These are phyloP conservation scores for Neomonachus schauinslandi DNA, from an alignment of 2,113 vertebrate species.

Conservation along the genomic window DNA sequence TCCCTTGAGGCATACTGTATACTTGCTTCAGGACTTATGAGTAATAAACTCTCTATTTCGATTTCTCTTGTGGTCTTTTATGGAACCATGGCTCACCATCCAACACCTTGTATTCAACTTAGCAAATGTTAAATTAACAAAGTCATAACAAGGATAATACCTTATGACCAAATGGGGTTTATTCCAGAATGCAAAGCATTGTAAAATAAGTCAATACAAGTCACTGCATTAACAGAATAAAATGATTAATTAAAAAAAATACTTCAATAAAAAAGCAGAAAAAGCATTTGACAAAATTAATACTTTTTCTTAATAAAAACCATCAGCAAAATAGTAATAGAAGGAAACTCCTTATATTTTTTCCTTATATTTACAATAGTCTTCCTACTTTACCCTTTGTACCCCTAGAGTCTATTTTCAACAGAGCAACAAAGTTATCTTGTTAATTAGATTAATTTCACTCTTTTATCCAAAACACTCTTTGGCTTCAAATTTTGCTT, in stretches of 20 bases:
- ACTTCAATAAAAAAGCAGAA: conserved; percentile 1
- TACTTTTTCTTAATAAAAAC: not conserved
- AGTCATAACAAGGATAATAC: not conserved
- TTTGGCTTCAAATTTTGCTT: not conserved
- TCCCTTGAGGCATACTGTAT: not conserved
- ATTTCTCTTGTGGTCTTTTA: not conserved
- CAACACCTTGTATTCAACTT: not conserved
- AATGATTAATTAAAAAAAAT: not conserved
- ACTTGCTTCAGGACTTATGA: not conserved
- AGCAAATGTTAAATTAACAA: not conserved
- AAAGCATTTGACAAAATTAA: conserved; percentile 24
- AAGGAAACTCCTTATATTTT: not conserved
- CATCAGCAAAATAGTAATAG: not conserved
- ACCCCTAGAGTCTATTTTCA: not conserved
- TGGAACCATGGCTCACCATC: not conserved
- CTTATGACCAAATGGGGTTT: not conserved
- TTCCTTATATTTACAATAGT: not conserved
- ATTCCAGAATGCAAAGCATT: not conserved
- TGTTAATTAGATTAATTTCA: not conserved
- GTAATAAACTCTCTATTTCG: not conserved
- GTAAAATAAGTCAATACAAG: not conserved
- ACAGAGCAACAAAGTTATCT: not conserved
- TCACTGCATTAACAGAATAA: conserved; percentile 5
- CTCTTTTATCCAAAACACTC: not conserved
- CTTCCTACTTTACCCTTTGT: not conserved